These are phyloP conservation scores for Sesia apiformis DNA, from an alignment of 2,888 invertebrate species.

Conservation along the genomic window DNA sequence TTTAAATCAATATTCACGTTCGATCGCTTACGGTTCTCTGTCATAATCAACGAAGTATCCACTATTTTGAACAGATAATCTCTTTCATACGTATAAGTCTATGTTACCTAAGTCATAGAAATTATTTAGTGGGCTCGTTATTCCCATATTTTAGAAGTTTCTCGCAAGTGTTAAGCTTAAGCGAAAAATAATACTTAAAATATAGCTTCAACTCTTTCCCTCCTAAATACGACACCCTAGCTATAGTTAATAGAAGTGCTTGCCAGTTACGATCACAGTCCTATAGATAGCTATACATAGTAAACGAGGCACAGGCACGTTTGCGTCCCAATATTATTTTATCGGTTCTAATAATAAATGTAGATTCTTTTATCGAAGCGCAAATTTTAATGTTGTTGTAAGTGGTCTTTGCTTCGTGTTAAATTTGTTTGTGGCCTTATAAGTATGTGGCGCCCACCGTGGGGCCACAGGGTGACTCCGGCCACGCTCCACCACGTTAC, in stretches of 20 bases:
- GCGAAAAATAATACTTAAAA: slow-evolving; percentile 45
- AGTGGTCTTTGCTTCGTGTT: slow-evolving; percentile 52
- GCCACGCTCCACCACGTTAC: background rate
- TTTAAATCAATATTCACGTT: background rate
- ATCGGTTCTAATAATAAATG: slow-evolving; percentile 15
- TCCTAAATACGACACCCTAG: slow-evolving; percentile 34
- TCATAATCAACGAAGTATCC: background rate
- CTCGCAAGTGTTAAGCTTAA: slow-evolving; percentile 40
- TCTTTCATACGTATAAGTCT: too few relatives aligned
- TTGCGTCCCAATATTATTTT: slow-evolving; percentile 45
- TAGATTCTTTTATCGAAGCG: slow-evolving; percentile 27
- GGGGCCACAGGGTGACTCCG: slow-evolving; percentile 41
- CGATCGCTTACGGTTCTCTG: background rate
- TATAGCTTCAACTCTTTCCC: slow-evolving; percentile 41
- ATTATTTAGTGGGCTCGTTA: slow-evolving; percentile 36
- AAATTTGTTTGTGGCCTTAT: slow-evolving; percentile 72
- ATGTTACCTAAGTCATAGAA: slow-evolving; percentile 59
- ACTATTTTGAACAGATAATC: too few relatives aligned
- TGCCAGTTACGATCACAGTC: background rate
- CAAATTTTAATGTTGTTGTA: slow-evolving; percentile 40
- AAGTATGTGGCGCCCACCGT: slow-evolving; percentile 43
- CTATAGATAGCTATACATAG: background rate
- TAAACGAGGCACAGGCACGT: slow-evolving; percentile 34
- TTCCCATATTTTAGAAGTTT: slow-evolving; percentile 36
- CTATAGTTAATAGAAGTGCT: slow-evolving; percentile 22